Conservation (phyloP, 2,113 vertebrate species). For the Halichoeres trimaculatus region DNA sequence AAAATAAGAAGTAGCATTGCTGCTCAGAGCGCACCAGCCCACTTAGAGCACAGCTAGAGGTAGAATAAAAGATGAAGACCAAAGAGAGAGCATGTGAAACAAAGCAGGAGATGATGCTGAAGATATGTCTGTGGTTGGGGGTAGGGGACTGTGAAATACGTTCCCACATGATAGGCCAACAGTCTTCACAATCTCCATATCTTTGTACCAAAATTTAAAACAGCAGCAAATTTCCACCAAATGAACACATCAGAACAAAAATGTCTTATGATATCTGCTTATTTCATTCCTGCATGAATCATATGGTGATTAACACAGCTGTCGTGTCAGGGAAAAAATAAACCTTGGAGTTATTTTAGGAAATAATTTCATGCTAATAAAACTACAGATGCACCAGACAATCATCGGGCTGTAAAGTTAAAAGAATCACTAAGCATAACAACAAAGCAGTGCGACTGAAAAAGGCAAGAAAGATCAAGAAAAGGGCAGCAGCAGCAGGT, state of each 20-base stretch:
- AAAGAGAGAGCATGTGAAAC: neutral
- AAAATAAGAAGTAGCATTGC: too few species aligned
- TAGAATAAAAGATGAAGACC: neutral
- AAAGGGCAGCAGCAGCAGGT: constrained; percentile 44
- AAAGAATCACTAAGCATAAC: neutral
- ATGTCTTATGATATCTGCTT: constrained; percentile 12
- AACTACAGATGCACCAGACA: neutral
- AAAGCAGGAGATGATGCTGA: neutral
- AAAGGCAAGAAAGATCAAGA: constrained; percentile 21
- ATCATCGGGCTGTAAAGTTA: neutral
- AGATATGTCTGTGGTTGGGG: neutral
- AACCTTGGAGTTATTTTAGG: neutral
- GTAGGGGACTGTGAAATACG: neutral
- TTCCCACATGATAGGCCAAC: neutral
- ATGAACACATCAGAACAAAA: constrained; percentile 20
- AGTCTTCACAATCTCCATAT: neutral
- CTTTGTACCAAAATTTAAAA: constrained; percentile 3
- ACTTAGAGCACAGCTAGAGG: too few species aligned
- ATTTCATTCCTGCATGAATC: constrained; percentile 17
- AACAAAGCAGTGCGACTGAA: neutral
- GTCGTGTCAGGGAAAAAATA: neutral
- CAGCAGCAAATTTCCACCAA: constrained; percentile 22
- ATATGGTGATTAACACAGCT: constrained; percentile 28
- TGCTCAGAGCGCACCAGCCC: too few species aligned
- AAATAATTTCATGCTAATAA: neutral